Evolutionary conservation across 2,888 invertebrate genomes (phyloP).

Genomic region (Gryllus longicercus): DNA sequence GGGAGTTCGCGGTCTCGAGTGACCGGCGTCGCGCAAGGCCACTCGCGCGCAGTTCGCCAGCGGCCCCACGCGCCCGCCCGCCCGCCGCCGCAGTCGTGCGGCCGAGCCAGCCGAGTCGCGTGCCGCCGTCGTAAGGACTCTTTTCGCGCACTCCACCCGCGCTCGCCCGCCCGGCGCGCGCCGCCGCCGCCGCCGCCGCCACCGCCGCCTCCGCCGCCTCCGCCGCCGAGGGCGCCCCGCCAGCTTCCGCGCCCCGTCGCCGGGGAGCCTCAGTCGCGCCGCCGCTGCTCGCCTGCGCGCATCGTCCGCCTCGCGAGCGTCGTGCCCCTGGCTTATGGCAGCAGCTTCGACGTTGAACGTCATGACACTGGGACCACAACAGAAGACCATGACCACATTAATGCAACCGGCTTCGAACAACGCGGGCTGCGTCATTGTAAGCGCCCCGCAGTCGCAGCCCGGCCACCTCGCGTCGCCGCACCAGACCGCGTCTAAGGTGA

Average conservation of each 20-base stretch:
- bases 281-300: background rate
- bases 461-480: slow-evolving; percentile 38
- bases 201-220: no score
- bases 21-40: background rate
- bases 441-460: slow-evolving; percentile 39
- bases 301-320: background rate
- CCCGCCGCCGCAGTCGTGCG: no score
- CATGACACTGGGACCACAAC: slow-evolving; percentile 50
- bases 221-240: no score
- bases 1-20: slow-evolving; percentile 1
- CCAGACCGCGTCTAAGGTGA: background rate
- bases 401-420: slow-evolving; percentile 50
- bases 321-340: slow-evolving; percentile 38
- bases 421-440: slow-evolving; percentile 46
- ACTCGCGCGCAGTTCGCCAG: background rate
- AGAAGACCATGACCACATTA: slow-evolving; percentile 49
- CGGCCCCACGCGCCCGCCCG: slow-evolving; percentile 39
- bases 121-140: slow-evolving; percentile 26
- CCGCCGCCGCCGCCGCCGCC: no score
- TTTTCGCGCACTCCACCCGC: no score
- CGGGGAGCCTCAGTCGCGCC: background rate
- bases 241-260: background rate
- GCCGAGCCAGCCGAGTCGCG: slow-evolving; percentile 50
- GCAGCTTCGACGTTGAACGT: slow-evolving; percentile 43
- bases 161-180: no score